Evolutionary conservation across 1,140 invertebrate species (phyloP).

Genomic region (Megathymus violae): DNA sequence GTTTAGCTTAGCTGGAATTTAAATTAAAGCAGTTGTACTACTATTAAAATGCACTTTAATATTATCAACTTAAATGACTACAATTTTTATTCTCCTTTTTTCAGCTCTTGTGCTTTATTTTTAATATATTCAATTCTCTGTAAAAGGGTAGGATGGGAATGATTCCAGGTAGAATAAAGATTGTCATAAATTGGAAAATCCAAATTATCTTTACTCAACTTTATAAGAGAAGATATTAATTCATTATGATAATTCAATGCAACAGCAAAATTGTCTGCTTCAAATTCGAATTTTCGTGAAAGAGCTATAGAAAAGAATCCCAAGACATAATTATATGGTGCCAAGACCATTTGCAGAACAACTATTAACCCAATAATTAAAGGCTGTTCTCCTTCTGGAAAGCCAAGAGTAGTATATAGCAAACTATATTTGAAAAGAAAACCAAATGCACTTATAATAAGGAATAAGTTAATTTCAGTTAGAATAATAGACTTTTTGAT

Average conservation of each 20-base stretch:
- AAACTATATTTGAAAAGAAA: conserved; percentile 91
- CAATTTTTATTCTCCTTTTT: conserved; percentile 51
- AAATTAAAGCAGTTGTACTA: conserved; percentile 49
- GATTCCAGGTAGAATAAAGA: conserved; percentile 96
- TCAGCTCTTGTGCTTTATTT: conserved; percentile 67
- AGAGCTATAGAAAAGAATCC: conserved; percentile 88
- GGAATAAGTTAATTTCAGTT: conserved; percentile 88
- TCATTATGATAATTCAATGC: conserved; percentile 89
- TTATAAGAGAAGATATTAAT: conserved; percentile 93
- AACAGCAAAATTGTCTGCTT: conserved; percentile 98
- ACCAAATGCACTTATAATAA: conserved; percentile 95
- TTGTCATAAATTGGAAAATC: conserved; percentile 96
- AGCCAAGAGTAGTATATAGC: conserved; percentile 95
- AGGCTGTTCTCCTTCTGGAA: conserved; percentile 89
- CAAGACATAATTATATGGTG: conserved; percentile 96
- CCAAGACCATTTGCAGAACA: conserved; percentile 95
- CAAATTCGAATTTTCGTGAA: conserved; percentile 94
- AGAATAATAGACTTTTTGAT: conserved; percentile 94
- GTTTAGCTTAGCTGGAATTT: no score
- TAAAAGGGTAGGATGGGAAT: conserved; percentile 98
- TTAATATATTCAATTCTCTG: conserved; percentile 93
- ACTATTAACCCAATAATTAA: conserved; percentile 96
- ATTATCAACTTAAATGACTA: no score
- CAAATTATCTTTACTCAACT: conserved; percentile 97
- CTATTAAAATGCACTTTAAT: conserved; percentile 48